Evolutionary conservation across 2,113 vertebrate genomes (phyloP).

Genomic region (Brachypteracias leptosomus): DNA sequence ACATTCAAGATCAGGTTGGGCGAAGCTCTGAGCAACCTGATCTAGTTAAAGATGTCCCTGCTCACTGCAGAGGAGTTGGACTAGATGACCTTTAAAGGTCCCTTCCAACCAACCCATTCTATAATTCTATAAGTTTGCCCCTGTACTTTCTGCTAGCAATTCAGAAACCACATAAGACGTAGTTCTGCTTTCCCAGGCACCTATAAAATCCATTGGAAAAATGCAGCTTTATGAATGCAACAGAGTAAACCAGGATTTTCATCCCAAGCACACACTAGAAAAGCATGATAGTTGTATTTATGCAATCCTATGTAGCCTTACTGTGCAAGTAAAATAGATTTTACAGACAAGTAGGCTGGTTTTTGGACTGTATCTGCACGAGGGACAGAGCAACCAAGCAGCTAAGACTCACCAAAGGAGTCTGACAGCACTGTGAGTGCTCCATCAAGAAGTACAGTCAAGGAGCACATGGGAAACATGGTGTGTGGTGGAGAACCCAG

Average conservation of each 20-base stretch:
- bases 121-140: neutral
- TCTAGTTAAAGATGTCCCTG: neutral
- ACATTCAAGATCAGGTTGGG: neutral
- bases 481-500: rapidly evolving
- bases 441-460: neutral
- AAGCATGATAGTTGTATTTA: neutral
- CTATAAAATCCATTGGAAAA: neutral
- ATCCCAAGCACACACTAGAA: neutral
- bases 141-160: neutral
- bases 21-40: neutral
- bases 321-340: neutral
- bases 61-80: neutral
- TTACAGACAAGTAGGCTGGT: neutral
- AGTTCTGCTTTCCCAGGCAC: neutral
- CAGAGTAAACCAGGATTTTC: neutral
- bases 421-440: neutral
- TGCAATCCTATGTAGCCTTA: neutral
- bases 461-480: rapidly evolving
- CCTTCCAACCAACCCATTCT: neutral
- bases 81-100: neutral
- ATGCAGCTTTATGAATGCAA: neutral
- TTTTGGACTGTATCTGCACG: neutral
- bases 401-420: neutral
- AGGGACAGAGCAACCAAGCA: neutral
- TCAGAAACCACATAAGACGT: neutral